Percentiles rank a stretch among this genome's conserved stretches.
These are phyloP conservation scores for Crossoptilon crossoptilon DNA, from an alignment of 2,797 vertebrate genomes.

Conservation along the genomic window DNA sequence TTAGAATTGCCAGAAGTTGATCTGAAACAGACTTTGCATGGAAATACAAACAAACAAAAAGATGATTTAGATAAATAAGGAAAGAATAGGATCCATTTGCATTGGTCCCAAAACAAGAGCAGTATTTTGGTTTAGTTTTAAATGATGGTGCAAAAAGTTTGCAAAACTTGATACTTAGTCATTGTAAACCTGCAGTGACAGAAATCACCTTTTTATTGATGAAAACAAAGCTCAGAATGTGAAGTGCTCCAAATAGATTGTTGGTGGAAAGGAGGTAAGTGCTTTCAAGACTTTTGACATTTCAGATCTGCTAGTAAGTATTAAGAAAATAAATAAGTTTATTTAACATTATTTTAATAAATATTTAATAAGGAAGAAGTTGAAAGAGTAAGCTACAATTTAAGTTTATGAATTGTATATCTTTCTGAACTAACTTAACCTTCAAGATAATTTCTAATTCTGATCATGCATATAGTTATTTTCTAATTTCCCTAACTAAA, in stretches of 20 bases:
- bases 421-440: neutral
- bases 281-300: neutral
- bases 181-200: neutral
- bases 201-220: neutral
- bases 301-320: neutral
- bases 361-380: neutral
- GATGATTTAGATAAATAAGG: neutral
- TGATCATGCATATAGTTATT: neutral
- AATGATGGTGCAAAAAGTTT: neutral
- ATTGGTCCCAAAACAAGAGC: neutral
- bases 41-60: slow-evolving; percentile 30
- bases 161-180: neutral
- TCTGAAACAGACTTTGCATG: neutral
- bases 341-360: neutral
- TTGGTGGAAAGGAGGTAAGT: neutral
- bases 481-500: neutral
- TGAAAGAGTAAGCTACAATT: neutral
- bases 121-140: neutral
- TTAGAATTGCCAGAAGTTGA: slow-evolving; percentile 21
- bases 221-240: neutral
- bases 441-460: neutral
- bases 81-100: neutral
- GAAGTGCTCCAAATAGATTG: neutral
- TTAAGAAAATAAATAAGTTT: neutral
- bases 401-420: neutral